Percentiles rank a stretch among this genome's conserved stretches.
Evolutionary conservation across 2,797 vertebrate genomes (phyloP).

Genomic region (Sebastes miniatus): DNA sequence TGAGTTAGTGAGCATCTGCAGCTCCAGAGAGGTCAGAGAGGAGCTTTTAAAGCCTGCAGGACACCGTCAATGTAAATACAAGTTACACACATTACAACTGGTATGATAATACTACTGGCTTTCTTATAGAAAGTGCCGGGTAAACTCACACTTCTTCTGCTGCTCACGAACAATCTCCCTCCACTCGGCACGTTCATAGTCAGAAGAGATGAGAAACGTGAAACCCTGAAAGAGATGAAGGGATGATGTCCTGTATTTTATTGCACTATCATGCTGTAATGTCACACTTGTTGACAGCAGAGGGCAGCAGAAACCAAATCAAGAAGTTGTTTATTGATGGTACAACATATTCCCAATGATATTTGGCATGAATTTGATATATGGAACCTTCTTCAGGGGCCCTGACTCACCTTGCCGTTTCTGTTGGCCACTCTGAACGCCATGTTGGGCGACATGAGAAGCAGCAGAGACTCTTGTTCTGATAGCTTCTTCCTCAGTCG

Average conservation of each 20-base stretch:
- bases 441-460: slow-evolving; percentile 94
- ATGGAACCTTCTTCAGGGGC: not conserved
- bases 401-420: slow-evolving; percentile 89
- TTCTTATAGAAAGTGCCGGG: too few relatives aligned
- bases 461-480: slow-evolving; percentile 92
- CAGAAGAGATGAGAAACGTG: slow-evolving; percentile 92
- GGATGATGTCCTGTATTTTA: not conserved
- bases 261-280: not conserved
- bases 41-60: slow-evolving; percentile 92
- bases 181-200: slow-evolving; percentile 95
- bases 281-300: slow-evolving; percentile 36
- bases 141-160: slow-evolving; percentile 93
- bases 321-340: not conserved
- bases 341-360: not conserved
- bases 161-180: slow-evolving; percentile 93
- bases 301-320: slow-evolving; percentile 47
- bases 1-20: slow-evolving; percentile 96
- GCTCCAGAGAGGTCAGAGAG: slow-evolving; percentile 92
- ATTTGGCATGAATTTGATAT: not conserved
- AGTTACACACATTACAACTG: not conserved
- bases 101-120: not conserved
- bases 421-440: slow-evolving; percentile 92
- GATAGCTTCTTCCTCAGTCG: slow-evolving; percentile 93
- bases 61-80: not conserved
- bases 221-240: slow-evolving; percentile 82